phyloP scores from a whole-genome alignment of 2,113 vertebrate genomes.

The Dromiciops gliroides region DNA sequence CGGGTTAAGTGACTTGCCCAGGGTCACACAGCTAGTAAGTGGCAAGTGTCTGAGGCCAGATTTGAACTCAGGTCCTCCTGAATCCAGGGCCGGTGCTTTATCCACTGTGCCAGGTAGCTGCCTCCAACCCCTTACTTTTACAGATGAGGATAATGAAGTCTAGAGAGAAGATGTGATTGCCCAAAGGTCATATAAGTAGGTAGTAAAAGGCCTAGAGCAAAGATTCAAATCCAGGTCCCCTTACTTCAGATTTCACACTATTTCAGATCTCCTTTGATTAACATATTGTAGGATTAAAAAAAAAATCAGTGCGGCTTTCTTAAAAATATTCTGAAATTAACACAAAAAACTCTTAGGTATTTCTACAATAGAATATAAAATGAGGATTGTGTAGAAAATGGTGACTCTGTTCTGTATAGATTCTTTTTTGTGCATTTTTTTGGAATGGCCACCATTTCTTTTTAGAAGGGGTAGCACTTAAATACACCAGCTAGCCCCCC shows the following conservation, averaged over 20 bases:
- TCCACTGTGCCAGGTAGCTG: no score
- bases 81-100: no score
- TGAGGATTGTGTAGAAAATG: neutral
- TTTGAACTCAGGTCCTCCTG: no score
- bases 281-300: neutral
- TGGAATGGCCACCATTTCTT: neutral
- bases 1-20: neutral
- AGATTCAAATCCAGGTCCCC: neutral
- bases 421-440: neutral
- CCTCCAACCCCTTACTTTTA: no score
- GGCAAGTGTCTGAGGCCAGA: no score
- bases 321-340: neutral
- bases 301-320: no score
- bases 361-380: neutral
- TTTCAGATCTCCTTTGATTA: neutral
- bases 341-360: neutral
- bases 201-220: no score
- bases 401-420: neutral
- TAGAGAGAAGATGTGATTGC: no score
- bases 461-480: neutral
- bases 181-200: no score
- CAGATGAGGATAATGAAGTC: no score
- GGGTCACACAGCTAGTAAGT: no score
- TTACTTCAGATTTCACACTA: neutral
- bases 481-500: neutral